Evolutionary conservation across 2,113 vertebrate genomes (phyloP), one percentile per base, ranked within the genome.

Genomic region (Copsychus sechellarum): DNA sequence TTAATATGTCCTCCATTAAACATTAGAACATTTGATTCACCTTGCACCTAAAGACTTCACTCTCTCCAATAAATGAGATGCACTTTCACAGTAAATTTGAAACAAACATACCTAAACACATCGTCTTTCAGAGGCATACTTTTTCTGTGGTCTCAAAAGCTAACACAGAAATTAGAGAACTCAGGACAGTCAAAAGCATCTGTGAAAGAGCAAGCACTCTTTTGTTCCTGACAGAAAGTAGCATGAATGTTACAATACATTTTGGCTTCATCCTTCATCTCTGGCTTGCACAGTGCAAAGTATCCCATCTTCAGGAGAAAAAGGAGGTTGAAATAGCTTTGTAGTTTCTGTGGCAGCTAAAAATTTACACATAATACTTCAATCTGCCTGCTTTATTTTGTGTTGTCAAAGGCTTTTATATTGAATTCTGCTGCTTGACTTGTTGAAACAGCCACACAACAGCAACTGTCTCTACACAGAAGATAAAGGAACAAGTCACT

Each of bases 321-420:
- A 0, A 0, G 11, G 25, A 74, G 15, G 64, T 23, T 67, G 29
- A 82, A 17, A 61, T 14, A 66, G 2, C 5, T 66, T 69, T 61
- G 24, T 62, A 28, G 7, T 50, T 69, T 70, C 47, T 70, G 17
- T n/a, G 12, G 21, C 61, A 53, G 57, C n/a, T 70, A 42, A 80
- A 74, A 79, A 12, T 54, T 64, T 58, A 42, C 2, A 2, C 9
- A 48, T 54, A 33, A 84, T 86, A 73, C 4, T 38, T 60, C 45
- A 61, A 8, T 11, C 36, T 78, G 17, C 36, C 40, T 81, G 9
- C 12, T 65, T 62, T 57, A 42, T 48, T 91, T 91, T 72, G 14
- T 56, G 24, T 47, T 72, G 24, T 54, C 34, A 61, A 76, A 47
- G 22, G 28, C 8, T 90, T 82, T 86, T 69, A 12, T 14, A 48